These are phyloP conservation scores for Gyps fulvus DNA, from an alignment of 2,113 vertebrate species.

Conservation along the genomic window DNA sequence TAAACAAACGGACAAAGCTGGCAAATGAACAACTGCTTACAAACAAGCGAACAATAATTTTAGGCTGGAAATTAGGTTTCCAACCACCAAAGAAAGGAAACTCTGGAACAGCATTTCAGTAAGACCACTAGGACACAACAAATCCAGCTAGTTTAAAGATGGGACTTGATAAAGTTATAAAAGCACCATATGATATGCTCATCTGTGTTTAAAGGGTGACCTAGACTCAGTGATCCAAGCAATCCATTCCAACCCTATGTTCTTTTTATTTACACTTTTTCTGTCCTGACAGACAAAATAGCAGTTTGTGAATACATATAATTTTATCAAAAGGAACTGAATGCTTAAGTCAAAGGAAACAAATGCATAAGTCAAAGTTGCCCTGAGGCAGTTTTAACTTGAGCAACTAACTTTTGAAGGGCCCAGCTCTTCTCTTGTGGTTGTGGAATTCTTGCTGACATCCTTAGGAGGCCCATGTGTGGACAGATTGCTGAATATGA, in stretches of 20 bases:
- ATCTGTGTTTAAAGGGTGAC: not conserved
- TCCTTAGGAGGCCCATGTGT: constrained; percentile 32
- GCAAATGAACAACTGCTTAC: not conserved
- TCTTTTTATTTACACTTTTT: not conserved
- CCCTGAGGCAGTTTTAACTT: not conserved
- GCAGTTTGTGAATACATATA: not conserved
- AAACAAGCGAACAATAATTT: not conserved
- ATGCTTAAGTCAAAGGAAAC: not conserved
- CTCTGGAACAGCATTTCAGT: not conserved
- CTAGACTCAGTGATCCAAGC: not conserved
- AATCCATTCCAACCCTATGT: not conserved
- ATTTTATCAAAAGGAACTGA: not conserved
- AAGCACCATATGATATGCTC: not conserved
- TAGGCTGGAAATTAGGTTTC: not conserved
- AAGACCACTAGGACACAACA: not conserved
- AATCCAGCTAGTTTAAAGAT: not conserved
- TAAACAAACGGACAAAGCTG: not conserved
- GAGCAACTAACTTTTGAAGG: constrained; percentile 26
- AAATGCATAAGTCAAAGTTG: not conserved
- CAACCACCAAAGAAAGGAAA: not conserved
- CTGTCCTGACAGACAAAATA: constrained; percentile 14
- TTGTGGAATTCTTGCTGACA: constrained; percentile 49
- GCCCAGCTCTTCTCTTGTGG: constrained; percentile 34
- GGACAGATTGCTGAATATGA: constrained; percentile 34
- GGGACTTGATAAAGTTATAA: not conserved